A percentile compares a stretch with the other conserved stretches of the same genome.
phyloP scores from a whole-genome alignment of 2,888 invertebrate genomes.

The Tiliacea aurago region DNA sequence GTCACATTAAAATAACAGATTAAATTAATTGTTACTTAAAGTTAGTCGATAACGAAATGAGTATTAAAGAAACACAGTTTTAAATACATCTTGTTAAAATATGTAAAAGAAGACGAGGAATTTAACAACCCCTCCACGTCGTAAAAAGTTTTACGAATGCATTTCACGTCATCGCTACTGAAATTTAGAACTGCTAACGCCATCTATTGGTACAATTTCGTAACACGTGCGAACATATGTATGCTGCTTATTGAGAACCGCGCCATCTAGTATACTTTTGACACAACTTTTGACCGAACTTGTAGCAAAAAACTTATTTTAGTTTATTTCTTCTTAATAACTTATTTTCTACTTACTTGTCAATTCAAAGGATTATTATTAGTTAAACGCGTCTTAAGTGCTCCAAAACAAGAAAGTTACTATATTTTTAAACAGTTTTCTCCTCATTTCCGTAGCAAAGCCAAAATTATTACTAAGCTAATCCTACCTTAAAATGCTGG shows the following conservation, averaged over 20 bases:
- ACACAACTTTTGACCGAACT: not conserved
- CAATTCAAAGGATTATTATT: not conserved
- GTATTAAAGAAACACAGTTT: not conserved
- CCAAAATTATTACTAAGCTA: not conserved
- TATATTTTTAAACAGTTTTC: not conserved
- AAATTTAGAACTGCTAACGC: slow-evolving; percentile 65
- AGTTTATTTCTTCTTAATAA: not conserved
- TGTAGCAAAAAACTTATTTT: accelerated
- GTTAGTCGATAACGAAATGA: not conserved
- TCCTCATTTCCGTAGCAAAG: not conserved
- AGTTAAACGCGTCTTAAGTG: accelerated
- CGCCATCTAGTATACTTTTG: slow-evolving; percentile 40
- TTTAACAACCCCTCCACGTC: slow-evolving; percentile 46
- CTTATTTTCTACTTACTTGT: too few species aligned
- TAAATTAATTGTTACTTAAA: not conserved
- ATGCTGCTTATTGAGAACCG: slow-evolving; percentile 28
- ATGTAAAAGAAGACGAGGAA: slow-evolving; percentile 16
- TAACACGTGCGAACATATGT: not conserved
- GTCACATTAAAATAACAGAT: slow-evolving; percentile 25
- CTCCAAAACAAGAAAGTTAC: accelerated
- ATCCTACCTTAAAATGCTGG: slow-evolving; percentile 96
- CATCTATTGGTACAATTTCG: slow-evolving; percentile 66
- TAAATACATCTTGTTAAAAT: slow-evolving; percentile 19
- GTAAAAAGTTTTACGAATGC: slow-evolving; percentile 53
- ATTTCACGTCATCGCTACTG: slow-evolving; percentile 23